Conservation (phyloP, 2,113 vertebrate species). For the Potamarius usumacintae region DNA sequence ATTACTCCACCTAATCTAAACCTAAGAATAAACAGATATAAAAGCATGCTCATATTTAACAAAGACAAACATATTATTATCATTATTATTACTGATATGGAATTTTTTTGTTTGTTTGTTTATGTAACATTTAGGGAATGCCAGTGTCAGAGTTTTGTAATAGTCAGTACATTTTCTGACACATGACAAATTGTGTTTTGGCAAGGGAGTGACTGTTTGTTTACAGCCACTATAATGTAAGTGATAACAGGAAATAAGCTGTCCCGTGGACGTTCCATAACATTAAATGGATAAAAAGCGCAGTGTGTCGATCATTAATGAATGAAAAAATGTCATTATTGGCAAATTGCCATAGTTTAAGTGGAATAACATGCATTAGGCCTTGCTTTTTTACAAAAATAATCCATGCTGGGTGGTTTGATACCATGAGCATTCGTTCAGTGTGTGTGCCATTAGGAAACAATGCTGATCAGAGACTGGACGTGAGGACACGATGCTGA, state of each 20-base stretch:
- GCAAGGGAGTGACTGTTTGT: not conserved
- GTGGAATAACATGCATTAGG: not conserved
- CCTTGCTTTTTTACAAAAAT: not conserved
- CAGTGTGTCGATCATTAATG: not conserved
- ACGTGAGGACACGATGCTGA: not conserved
- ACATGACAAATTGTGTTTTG: not conserved
- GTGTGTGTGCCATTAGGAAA: not conserved
- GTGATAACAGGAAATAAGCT: not conserved
- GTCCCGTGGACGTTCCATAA: not conserved
- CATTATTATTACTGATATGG: too few relatives aligned
- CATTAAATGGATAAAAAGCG: not conserved
- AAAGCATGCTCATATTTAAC: not conserved
- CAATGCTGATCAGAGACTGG: not conserved
- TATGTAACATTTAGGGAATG: not conserved
- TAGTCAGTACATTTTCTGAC: not conserved
- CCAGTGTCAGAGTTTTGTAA: not conserved
- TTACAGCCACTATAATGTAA: not conserved
- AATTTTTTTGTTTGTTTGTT: too few relatives aligned
- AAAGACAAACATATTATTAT: not conserved
- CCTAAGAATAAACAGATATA: not conserved
- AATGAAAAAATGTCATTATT: not conserved
- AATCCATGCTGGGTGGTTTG: not conserved
- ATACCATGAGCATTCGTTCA: not conserved
- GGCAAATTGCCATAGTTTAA: not conserved
- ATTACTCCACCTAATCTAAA: not conserved